phyloP scores from a whole-genome alignment of 92 coral and sea anemone genomes.

The Phymanthus crucifer region DNA sequence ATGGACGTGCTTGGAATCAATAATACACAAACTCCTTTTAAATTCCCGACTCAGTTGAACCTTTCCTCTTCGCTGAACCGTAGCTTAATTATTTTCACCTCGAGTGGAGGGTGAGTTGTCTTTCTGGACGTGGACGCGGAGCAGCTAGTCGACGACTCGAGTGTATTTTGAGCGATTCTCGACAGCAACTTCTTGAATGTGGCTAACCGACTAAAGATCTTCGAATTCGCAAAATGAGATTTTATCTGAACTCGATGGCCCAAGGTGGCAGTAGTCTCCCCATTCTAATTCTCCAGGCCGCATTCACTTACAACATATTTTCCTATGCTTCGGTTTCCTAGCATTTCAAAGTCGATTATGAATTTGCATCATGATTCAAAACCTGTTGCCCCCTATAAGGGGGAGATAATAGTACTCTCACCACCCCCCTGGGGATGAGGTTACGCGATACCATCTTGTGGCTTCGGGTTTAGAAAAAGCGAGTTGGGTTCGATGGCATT shows the following conservation, averaged over 20 bases:
- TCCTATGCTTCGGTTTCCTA: conserved; percentile 19
- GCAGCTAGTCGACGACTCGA: conserved; percentile 3
- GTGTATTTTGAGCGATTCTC: conserved; percentile 13
- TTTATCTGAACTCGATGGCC: conserved; percentile 7
- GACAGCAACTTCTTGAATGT: conserved; percentile 9
- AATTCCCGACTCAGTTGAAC: neutral
- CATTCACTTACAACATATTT: neutral
- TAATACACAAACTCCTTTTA: neutral
- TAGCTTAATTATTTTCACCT: neutral
- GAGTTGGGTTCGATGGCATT: neutral
- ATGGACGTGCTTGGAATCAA: neutral
- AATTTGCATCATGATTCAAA: conserved; percentile 34
- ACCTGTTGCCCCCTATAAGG: conserved; percentile 47
- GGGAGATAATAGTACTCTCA: conserved; percentile 15
- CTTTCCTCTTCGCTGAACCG: neutral
- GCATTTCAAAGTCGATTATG: conserved; percentile 27
- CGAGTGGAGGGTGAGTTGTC: neutral
- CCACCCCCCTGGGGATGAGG: conserved; percentile 9
- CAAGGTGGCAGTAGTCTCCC: neutral
- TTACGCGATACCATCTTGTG: conserved; percentile 6
- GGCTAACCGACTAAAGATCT: neutral
- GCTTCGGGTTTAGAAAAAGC: neutral
- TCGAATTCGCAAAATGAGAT: conserved; percentile 15
- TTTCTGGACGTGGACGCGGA: neutral
- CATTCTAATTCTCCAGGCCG: neutral